Evolutionary conservation across 2,113 vertebrate genomes (phyloP).

Genomic region (Podarcis raffonei): DNA sequence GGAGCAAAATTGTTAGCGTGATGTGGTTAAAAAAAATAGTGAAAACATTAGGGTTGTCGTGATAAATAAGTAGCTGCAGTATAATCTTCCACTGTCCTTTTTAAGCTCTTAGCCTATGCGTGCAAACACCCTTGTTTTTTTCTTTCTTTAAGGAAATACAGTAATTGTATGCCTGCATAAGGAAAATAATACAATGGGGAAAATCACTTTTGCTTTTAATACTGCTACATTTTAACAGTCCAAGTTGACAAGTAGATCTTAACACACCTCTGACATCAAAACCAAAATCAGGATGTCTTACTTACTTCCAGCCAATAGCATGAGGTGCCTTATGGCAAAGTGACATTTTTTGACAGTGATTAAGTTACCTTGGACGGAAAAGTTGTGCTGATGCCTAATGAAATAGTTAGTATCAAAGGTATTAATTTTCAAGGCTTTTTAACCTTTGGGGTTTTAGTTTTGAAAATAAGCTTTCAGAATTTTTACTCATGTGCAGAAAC

Average conservation of each 20-base stretch:
- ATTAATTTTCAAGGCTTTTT: conserved; percentile 25
- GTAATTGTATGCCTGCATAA: neutral
- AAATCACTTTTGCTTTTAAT: conserved; percentile 40
- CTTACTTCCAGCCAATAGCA: conserved; percentile 47
- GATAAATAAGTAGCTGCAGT: neutral
- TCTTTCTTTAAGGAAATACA: conserved; percentile 4
- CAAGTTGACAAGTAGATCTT: conserved; percentile 30
- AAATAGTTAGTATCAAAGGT: conserved; percentile 38
- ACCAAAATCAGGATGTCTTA: conserved; percentile 26
- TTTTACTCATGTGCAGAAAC: conserved; percentile 25
- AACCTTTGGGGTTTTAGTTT: conserved; percentile 31
- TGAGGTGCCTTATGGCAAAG: conserved; percentile 31
- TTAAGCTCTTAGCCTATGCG: neutral
- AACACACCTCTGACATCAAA: conserved; percentile 10
- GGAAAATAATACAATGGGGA: conserved; percentile 17
- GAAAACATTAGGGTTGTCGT: neutral
- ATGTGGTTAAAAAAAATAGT: neutral
- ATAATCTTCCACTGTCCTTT: neutral
- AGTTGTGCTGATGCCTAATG: conserved; percentile 7
- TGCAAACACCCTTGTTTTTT: neutral
- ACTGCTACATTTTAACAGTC: conserved; percentile 1
- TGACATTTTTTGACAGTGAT: neutral
- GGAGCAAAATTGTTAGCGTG: neutral
- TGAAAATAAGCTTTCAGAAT: conserved; percentile 28
- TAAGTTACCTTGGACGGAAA: conserved; percentile 35